These are phyloP conservation scores for Crotalus adamanteus DNA, from an alignment of 2,797 vertebrate species.

Conservation along the genomic window DNA sequence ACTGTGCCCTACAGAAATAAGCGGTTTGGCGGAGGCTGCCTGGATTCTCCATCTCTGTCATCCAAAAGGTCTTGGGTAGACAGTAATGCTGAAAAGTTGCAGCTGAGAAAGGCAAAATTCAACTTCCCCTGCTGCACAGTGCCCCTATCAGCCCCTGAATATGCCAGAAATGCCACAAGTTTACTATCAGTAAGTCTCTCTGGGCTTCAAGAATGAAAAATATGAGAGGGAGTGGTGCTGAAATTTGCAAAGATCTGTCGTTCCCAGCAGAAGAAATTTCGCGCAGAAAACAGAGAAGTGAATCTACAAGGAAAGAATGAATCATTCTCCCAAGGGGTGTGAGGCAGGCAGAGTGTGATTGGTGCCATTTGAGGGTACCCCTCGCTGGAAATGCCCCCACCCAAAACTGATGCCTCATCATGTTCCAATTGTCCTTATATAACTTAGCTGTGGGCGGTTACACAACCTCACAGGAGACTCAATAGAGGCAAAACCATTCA, in stretches of 20 bases:
- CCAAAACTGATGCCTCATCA: slow-evolving; percentile 32
- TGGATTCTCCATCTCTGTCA: background rate
- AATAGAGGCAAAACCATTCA: slow-evolving; percentile 8
- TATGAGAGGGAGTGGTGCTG: slow-evolving; percentile 35
- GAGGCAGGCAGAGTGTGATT: slow-evolving; percentile 10
- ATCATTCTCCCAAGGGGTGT: slow-evolving; percentile 24
- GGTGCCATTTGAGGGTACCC: slow-evolving; percentile 31
- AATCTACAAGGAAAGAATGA: slow-evolving; percentile 33
- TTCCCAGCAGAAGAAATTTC: slow-evolving; percentile 27
- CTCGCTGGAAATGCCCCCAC: slow-evolving; percentile 16
- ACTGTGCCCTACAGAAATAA: background rate
- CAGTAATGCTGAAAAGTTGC: background rate
- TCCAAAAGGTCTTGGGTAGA: background rate
- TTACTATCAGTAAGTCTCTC: slow-evolving; percentile 4
- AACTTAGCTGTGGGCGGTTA: slow-evolving; percentile 36
- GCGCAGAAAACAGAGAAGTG: slow-evolving; percentile 24
- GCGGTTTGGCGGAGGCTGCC: background rate
- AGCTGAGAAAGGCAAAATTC: background rate
- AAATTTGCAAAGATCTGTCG: slow-evolving; percentile 20
- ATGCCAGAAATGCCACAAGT: slow-evolving; percentile 2
- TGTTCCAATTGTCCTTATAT: slow-evolving; percentile 45
- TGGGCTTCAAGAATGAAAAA: slow-evolving; percentile 32
- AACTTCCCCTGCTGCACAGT: background rate
- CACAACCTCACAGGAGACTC: slow-evolving; percentile 31
- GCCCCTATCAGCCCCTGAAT: background rate